Evolutionary conservation across 2,797 vertebrate species (phyloP).

Genomic region (Clarias platycephalus): DNA sequence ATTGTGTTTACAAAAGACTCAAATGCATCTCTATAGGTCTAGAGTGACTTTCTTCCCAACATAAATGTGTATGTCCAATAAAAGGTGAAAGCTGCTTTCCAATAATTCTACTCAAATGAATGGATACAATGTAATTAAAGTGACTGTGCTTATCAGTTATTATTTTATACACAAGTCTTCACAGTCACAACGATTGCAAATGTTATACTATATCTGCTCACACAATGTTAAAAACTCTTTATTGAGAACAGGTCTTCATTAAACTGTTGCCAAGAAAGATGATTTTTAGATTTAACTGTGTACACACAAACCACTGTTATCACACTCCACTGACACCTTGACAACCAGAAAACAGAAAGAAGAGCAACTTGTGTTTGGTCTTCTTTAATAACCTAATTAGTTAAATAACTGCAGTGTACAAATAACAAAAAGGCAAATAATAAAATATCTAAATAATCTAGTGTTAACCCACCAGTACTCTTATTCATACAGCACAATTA

Average conservation of each 20-base stretch:
- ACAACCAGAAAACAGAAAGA: neutral
- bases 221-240: neutral
- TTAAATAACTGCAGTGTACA: neutral
- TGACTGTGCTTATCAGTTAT: neutral
- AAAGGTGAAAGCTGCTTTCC: slow-evolving; percentile 3
- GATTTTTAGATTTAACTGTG: neutral
- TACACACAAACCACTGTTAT: neutral
- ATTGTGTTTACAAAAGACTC: slow-evolving; percentile 39
- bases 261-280: neutral
- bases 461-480: neutral
- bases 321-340: neutral
- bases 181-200: neutral
- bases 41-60: neutral
- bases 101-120: neutral
- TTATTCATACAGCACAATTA: neutral
- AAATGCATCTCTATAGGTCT: neutral
- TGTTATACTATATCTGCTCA: neutral
- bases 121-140: neutral
- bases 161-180: neutral
- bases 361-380: neutral
- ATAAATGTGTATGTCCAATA: neutral
- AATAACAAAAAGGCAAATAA: neutral
- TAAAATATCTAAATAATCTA: neutral
- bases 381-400: neutral
- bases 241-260: neutral